Conservation (phyloP, 2,797 vertebrate species). For the Neostethus bicornis region DNA sequence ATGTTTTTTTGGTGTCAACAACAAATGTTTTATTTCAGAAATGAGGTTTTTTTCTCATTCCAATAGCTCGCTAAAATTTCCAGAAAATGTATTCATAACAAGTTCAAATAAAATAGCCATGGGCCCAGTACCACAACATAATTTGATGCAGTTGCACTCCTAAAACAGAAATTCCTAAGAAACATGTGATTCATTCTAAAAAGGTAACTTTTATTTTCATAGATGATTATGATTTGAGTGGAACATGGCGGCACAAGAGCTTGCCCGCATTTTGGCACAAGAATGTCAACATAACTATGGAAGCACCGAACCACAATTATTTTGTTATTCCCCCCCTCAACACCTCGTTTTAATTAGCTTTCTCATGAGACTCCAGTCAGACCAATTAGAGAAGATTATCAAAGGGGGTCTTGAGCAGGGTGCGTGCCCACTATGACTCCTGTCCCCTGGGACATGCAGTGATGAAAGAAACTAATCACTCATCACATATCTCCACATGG, state of each 20-base stretch:
- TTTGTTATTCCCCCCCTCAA: constrained; percentile 72
- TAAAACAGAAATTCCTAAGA: constrained; percentile 9
- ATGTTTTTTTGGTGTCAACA: no score
- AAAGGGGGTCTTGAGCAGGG: constrained; percentile 75
- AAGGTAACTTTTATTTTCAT: constrained; percentile 48
- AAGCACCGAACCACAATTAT: constrained; percentile 51
- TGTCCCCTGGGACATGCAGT: constrained; percentile 54
- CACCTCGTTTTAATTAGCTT: constrained; percentile 82
- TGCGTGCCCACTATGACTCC: constrained; percentile 71
- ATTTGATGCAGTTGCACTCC: constrained; percentile 12
- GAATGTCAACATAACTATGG: constrained; percentile 14
- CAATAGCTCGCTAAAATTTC: background rate
- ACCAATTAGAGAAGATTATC: constrained; percentile 81
- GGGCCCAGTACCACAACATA: background rate
- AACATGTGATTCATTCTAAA: constrained; percentile 28
- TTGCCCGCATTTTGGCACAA: constrained; percentile 9
- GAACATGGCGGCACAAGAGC: constrained; percentile 26
- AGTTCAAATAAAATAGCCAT: background rate
- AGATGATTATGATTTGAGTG: constrained; percentile 41
- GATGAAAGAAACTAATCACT: constrained; percentile 71
- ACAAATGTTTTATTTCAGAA: no score
- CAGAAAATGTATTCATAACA: background rate
- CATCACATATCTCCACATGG: constrained; percentile 12
- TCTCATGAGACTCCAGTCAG: constrained; percentile 75
- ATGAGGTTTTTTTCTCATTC: no score